A percentile compares a stretch with the other conserved stretches of the same genome.
Evolutionary conservation across 2,797 vertebrate genomes (phyloP).

Genomic region (Helicolenus hilgendorfi): DNA sequence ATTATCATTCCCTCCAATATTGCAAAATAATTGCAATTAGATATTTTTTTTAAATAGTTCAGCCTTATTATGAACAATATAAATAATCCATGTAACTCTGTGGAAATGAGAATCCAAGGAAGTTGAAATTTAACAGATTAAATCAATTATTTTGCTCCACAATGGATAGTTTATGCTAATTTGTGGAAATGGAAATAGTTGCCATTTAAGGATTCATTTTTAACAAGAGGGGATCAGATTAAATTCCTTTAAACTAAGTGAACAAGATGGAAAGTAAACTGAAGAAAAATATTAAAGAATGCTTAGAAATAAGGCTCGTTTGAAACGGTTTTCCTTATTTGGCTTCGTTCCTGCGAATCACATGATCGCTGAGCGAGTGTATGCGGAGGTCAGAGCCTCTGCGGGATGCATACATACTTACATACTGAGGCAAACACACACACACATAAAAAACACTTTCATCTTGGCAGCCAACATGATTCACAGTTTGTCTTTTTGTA

Average conservation of each 20-base stretch:
- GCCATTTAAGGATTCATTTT: background rate
- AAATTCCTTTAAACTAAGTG: background rate
- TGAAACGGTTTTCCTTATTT: background rate
- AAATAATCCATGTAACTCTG: background rate
- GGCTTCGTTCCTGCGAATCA: background rate
- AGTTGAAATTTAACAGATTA: background rate
- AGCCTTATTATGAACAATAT: background rate
- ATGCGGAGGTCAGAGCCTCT: background rate
- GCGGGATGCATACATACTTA: background rate
- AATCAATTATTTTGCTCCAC: background rate
- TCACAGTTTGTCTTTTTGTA: constrained; percentile 4
- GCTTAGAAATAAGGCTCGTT: background rate
- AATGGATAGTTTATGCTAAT: background rate
- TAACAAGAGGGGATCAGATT: background rate
- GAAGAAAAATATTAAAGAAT: background rate
- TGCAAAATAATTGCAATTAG: too few species aligned
- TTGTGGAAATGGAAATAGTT: background rate
- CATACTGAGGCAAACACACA: background rate
- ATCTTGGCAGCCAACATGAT: background rate
- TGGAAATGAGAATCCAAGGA: background rate
- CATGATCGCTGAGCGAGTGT: background rate
- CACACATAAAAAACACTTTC: background rate
- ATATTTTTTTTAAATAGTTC: too few species aligned
- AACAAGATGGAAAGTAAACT: background rate
- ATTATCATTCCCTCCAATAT: background rate